Evolutionary conservation across 2,888 invertebrate genomes (phyloP).

Genomic region (Belgica antarctica): DNA sequence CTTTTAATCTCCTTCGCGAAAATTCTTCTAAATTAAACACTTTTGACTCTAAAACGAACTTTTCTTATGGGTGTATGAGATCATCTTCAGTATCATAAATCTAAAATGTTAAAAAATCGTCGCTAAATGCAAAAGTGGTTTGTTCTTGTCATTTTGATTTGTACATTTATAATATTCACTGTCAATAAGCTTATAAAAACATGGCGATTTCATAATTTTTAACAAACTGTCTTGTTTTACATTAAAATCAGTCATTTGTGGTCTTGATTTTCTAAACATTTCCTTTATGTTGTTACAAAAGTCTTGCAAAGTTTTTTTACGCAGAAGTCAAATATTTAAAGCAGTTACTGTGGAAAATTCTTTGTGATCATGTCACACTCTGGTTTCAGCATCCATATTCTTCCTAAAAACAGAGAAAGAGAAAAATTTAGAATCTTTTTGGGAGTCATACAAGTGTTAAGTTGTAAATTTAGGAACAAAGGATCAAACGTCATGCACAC

Average conservation of each 20-base stretch:
- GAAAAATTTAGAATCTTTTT: background rate
- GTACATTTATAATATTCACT: background rate
- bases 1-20: background rate
- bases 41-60: background rate
- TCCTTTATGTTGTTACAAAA: background rate
- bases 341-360: background rate
- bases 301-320: background rate
- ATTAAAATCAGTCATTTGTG: conserved; percentile 7
- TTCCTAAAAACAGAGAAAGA: conserved; percentile 10
- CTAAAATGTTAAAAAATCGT: background rate
- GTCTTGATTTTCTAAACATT: background rate
- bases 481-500: too few relatives aligned
- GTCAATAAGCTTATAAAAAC: background rate
- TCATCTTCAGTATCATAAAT: background rate
- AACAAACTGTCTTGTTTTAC: too few relatives aligned
- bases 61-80: conserved; percentile 3
- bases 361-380: conserved; percentile 24
- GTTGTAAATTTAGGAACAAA: too few relatives aligned
- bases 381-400: conserved; percentile 40
- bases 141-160: background rate
- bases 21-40: background rate
- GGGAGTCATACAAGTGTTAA: too few relatives aligned
- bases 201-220: too few relatives aligned
- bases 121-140: background rate
- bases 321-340: background rate